These are phyloP conservation scores for Pelodiscus sinensis DNA, from an alignment of 2,113 vertebrate genomes.

Conservation along the genomic window DNA sequence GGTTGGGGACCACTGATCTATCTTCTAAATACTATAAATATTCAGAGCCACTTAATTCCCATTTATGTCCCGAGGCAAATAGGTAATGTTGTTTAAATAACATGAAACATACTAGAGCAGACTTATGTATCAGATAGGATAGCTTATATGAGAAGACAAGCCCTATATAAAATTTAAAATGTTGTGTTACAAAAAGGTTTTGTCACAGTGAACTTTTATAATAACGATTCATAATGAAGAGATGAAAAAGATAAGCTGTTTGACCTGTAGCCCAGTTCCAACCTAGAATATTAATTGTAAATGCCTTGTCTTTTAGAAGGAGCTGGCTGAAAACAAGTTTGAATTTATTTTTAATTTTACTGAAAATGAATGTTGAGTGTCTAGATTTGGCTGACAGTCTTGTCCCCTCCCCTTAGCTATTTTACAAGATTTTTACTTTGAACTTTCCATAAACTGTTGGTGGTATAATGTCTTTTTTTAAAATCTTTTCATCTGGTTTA, in stretches of 20 bases:
- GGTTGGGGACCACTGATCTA: too few species aligned
- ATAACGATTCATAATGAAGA: too few species aligned
- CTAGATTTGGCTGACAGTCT: not conserved
- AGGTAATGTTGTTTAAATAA: not conserved
- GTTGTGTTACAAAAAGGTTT: not conserved
- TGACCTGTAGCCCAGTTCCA: not conserved
- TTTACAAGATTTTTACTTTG: not conserved
- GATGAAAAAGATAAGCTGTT: not conserved
- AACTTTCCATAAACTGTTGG: not conserved
- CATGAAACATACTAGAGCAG: not conserved
- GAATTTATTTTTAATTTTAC: not conserved
- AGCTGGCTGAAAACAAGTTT: not conserved
- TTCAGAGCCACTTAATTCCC: conserved; percentile 16
- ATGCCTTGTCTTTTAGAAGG: not conserved
- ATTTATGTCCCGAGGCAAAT: conserved; percentile 16
- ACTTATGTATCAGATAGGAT: not conserved
- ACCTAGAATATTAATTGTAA: not conserved
- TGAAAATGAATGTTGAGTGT: not conserved
- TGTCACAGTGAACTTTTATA: not conserved
- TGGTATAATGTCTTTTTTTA: rapidly evolving
- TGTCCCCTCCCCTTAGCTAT: not conserved
- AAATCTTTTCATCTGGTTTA: not conserved
- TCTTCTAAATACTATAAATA: not conserved
- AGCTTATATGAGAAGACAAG: not conserved
- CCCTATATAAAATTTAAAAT: not conserved